These are phyloP conservation scores for Ia io DNA, from an alignment of 2,113 vertebrate species.

Conservation along the genomic window DNA sequence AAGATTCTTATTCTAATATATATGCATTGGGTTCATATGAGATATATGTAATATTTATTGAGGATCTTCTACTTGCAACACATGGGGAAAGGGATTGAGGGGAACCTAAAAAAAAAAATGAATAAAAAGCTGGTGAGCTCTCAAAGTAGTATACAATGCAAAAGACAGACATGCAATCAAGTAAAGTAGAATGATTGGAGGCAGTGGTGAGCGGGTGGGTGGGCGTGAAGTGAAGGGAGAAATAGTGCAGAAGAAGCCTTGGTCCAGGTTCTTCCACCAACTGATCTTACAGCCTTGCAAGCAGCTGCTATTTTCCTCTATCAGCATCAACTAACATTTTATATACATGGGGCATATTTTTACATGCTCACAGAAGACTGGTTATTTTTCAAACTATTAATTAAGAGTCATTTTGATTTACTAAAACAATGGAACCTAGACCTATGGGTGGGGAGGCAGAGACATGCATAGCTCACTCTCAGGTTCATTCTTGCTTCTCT, in stretches of 20 bases:
- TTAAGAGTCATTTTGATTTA: constrained; percentile 6
- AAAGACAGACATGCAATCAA: neutral
- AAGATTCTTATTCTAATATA: neutral
- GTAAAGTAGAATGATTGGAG: neutral
- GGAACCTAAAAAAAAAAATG: neutral
- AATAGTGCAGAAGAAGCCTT: neutral
- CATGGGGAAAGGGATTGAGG: neutral
- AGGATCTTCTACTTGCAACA: neutral
- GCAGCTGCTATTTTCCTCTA: neutral
- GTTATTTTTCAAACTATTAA: neutral
- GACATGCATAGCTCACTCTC: neutral
- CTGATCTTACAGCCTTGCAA: neutral
- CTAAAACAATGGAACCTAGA: constrained; percentile 27
- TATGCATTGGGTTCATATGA: neutral
- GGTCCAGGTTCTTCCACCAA: neutral
- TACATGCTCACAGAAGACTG: neutral
- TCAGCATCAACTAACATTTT: neutral
- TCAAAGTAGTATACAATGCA: neutral
- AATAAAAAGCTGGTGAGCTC: neutral
- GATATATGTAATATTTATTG: neutral
- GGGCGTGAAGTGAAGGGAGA: neutral
- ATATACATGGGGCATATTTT: neutral
- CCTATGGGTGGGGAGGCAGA: neutral
- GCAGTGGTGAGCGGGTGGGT: fast-evolving
- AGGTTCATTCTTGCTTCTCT: neutral